These are phyloP conservation scores for Lucilia cuprina DNA, from an alignment of 1,140 invertebrate genomes.

Conservation along the genomic window DNA sequence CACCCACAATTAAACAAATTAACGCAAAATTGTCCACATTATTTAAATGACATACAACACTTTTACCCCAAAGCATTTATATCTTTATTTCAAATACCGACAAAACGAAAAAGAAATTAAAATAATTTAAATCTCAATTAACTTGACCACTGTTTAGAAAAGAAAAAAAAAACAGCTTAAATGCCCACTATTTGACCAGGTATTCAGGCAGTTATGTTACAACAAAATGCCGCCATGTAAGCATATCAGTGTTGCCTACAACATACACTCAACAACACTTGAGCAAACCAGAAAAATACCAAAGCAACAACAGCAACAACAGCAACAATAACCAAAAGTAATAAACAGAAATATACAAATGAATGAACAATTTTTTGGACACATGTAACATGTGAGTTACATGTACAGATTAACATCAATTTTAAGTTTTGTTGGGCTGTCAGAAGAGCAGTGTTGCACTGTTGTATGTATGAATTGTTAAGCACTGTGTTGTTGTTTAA, in stretches of 20 bases:
- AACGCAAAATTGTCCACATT: no score
- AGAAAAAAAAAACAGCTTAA: not conserved
- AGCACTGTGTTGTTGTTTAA: not conserved
- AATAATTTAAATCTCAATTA: not conserved
- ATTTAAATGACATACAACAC: no score
- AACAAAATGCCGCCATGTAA: no score
- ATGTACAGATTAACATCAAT: conserved; percentile 9
- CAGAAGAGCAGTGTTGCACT: not conserved
- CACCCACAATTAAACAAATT: no score
- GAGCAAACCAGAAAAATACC: no score
- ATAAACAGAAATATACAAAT: not conserved
- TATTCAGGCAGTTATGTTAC: not conserved
- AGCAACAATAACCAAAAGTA: not conserved
- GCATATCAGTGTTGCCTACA: no score
- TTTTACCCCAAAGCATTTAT: no score
- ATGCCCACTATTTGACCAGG: not conserved
- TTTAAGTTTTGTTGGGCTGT: not conserved
- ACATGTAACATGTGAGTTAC: conserved; percentile 10
- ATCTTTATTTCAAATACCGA: no score
- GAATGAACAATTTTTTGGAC: not conserved
- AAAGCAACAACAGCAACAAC: no score
- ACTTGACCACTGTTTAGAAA: not conserved
- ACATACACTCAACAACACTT: no score
- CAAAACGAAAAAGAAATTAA: no score
- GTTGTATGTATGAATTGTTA: not conserved